Conservation (phyloP, 2,113 vertebrate genomes). For the Nestor notabilis region DNA sequence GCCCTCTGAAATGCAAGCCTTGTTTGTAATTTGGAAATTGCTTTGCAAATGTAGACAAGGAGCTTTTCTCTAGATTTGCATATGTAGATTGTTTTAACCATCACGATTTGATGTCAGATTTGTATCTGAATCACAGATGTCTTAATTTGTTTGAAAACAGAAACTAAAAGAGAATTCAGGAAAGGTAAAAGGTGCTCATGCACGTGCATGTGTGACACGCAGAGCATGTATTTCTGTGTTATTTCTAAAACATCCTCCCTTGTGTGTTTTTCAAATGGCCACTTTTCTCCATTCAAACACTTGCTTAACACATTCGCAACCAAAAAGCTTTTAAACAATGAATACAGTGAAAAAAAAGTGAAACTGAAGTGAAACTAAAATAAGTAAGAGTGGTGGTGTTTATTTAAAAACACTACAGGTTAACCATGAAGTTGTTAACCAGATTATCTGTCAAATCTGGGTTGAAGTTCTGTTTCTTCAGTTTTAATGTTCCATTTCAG, state of each 20-base stretch:
- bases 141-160: not conserved
- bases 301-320: not conserved
- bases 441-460: not conserved
- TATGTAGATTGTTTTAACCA: slow-evolving; percentile 31
- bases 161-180: slow-evolving; percentile 3
- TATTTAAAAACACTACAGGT: not conserved
- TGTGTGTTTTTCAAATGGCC: not conserved
- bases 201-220: not conserved
- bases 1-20: not conserved
- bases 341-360: not conserved
- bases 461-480: not conserved
- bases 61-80: slow-evolving; percentile 8
- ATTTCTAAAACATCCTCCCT: not conserved
- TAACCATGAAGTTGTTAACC: not conserved
- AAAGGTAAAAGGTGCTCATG: not conserved
- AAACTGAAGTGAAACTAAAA: not conserved
- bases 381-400: not conserved
- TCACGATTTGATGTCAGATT: not conserved
- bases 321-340: not conserved
- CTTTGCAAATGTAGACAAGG: not conserved
- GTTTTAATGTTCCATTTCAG: not conserved
- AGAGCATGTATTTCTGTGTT: not conserved
- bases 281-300: not conserved
- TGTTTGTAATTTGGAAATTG: slow-evolving; percentile 7
- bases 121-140: slow-evolving; percentile 11